Conservation (phyloP, 2,113 vertebrate species). For the Astur gentilis region DNA sequence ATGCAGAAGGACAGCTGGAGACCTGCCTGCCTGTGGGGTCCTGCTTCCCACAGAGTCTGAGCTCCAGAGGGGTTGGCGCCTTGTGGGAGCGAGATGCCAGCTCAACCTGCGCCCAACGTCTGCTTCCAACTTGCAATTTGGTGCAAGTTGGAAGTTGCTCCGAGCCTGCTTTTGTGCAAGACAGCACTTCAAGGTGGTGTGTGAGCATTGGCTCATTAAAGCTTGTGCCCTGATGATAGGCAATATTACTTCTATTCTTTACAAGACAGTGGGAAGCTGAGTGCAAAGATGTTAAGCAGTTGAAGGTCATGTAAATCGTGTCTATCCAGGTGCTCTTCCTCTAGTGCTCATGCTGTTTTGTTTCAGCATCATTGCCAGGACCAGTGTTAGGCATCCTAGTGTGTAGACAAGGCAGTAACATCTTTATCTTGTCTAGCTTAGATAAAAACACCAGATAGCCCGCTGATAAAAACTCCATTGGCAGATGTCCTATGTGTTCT, state of each 20-base stretch:
- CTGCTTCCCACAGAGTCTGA: not conserved
- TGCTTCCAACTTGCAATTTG: not conserved
- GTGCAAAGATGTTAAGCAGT: not conserved
- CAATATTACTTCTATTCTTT: not conserved
- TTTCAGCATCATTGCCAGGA: not conserved
- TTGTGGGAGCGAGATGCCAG: fast-evolving
- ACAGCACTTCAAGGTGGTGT: not conserved
- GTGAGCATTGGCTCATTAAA: not conserved
- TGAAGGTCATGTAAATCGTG: not conserved
- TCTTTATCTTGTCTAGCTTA: not conserved
- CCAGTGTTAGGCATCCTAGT: not conserved
- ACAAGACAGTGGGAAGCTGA: not conserved
- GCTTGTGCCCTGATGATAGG: fast-evolving
- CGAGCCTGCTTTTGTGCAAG: fast-evolving
- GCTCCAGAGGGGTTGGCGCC: not conserved
- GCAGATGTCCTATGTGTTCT: not conserved
- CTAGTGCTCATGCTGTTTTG: not conserved
- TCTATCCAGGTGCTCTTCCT: not conserved
- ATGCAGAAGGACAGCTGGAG: not conserved
- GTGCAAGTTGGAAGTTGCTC: not conserved
- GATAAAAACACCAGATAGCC: not conserved
- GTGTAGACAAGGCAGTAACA: not conserved
- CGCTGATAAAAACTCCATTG: not conserved
- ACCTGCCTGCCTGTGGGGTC: not conserved
- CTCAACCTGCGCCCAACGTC: fast-evolving